Evolutionary conservation across 2,888 invertebrate species (phyloP).

Genomic region (Drosophila falleni): DNA sequence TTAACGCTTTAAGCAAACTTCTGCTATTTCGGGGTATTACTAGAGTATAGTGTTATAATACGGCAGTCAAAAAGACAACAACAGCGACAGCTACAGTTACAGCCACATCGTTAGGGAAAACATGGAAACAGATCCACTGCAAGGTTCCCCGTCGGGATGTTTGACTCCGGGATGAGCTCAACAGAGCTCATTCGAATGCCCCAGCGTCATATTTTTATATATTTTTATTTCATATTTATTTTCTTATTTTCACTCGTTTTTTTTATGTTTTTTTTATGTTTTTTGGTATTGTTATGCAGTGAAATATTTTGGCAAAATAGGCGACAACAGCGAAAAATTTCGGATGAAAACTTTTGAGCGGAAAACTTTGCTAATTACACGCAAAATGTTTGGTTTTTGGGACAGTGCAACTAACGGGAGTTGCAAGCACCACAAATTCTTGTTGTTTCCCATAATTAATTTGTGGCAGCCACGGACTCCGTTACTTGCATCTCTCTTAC

Average conservation of each 20-base stretch:
- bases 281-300: conserved; percentile 60
- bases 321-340: conserved; percentile 63
- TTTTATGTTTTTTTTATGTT: conserved; percentile 14
- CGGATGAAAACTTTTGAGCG: conserved; percentile 66
- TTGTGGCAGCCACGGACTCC: conserved; percentile 36
- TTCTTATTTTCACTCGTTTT: conserved; percentile 9
- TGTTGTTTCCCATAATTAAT: conserved; percentile 71
- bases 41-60: conserved; percentile 29
- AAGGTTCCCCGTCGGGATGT: conserved; percentile 22
- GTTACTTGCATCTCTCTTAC: neutral
- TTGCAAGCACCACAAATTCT: conserved; percentile 36
- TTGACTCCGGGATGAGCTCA: conserved; percentile 28
- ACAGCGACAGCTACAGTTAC: conserved; percentile 15
- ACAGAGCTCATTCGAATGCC: conserved; percentile 27
- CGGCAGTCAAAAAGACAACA: conserved; percentile 18
- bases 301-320: conserved; percentile 59
- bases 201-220: conserved; percentile 43
- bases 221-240: conserved; percentile 25
- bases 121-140: conserved; percentile 23
- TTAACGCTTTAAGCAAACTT: neutral
- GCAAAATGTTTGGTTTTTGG: conserved; percentile 68
- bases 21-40: conserved; percentile 8
- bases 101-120: conserved; percentile 6
- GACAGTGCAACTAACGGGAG: conserved; percentile 24
- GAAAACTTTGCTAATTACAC: conserved; percentile 78